Percentiles rank a stretch among this genome's conserved stretches.
phyloP scores from a whole-genome alignment of 2,797 vertebrate species.

The Valencia hispanica region DNA sequence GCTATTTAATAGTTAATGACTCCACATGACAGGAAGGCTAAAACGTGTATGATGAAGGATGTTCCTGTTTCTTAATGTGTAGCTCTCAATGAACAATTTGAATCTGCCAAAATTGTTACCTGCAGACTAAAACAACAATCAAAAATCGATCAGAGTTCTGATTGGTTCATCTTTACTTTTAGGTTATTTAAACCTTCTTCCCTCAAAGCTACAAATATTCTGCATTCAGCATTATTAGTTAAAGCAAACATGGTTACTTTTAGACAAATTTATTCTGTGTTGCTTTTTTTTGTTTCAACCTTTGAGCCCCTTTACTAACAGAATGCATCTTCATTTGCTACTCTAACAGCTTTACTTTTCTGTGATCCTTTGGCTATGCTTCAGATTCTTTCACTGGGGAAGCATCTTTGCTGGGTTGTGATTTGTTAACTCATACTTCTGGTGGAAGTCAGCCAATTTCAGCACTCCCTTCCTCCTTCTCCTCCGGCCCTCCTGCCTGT shows the following conservation, averaged over 20 bases:
- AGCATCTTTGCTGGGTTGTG: slow-evolving; percentile 91
- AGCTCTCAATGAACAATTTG: not conserved
- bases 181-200: not conserved
- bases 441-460: slow-evolving; percentile 83
- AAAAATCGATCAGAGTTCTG: not conserved
- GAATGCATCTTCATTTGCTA: slow-evolving; percentile 13
- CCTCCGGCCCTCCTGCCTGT: slow-evolving; percentile 83
- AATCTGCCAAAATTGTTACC: not conserved
- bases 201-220: not conserved
- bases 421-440: slow-evolving; percentile 91
- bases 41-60: not conserved
- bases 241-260: not conserved
- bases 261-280: not conserved
- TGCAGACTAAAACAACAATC: not conserved
- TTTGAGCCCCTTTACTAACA: slow-evolving; percentile 36
- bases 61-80: not conserved
- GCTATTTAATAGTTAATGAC: not conserved
- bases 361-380: slow-evolving; percentile 43
- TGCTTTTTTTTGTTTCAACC: slow-evolving; percentile 8
- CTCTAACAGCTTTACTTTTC: slow-evolving; percentile 28
- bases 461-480: slow-evolving; percentile 87
- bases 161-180: not conserved
- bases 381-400: slow-evolving; percentile 92
- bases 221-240: not conserved
- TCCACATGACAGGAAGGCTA: not conserved